Conservation (phyloP, 2,113 vertebrate species). For the cat (Felis catus) region DNA sequence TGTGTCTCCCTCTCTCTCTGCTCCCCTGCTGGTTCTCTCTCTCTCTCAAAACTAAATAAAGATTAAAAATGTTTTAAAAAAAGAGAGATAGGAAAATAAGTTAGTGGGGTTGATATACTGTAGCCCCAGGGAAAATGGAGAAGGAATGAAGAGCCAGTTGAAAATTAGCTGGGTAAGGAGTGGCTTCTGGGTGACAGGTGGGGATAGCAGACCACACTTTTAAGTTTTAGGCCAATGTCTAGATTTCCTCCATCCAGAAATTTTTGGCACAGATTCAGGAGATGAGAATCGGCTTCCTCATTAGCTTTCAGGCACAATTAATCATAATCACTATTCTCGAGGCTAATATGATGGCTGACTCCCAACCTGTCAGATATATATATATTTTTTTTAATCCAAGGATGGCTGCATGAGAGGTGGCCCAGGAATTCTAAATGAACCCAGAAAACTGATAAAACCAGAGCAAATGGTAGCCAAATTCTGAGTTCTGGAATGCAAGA, state of each 20-base stretch:
- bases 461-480: neutral
- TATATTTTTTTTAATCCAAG: neutral
- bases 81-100: no score
- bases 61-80: no score
- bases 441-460: neutral
- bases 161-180: neutral
- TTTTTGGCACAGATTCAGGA: neutral
- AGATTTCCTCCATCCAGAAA: neutral
- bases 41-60: no score
- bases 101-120: fast-evolving
- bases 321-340: neutral
- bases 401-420: neutral
- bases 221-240: neutral
- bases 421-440: neutral
- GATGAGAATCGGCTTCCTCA: neutral
- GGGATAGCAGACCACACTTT: neutral
- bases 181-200: neutral
- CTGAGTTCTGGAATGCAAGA: neutral
- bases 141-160: neutral
- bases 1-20: no score
- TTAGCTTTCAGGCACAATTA: neutral
- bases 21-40: no score
- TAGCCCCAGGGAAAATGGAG: neutral
- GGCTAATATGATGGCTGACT: neutral
- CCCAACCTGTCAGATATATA: neutral